phyloP scores from a whole-genome alignment of 2,113 vertebrate genomes.

The Notarius lentiginosus region DNA sequence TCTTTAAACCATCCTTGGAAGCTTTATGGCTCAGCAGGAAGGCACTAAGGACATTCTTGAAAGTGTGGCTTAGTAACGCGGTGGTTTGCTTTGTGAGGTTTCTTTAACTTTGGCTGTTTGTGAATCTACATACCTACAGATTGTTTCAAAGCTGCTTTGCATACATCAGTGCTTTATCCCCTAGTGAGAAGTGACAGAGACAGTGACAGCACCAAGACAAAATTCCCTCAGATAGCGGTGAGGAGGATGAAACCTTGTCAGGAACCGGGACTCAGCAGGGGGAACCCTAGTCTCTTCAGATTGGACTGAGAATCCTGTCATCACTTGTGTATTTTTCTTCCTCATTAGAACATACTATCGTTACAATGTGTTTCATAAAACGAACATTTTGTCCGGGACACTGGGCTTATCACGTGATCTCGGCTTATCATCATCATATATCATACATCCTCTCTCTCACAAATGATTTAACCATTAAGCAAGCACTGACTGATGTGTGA shows the following conservation, averaged over 20 bases:
- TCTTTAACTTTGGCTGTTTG: background rate
- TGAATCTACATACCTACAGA: background rate
- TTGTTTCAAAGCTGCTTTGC: background rate
- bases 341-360: background rate
- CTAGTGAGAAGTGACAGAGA: background rate
- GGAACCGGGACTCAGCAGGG: background rate
- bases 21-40: background rate
- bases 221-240: background rate
- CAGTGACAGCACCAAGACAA: background rate
- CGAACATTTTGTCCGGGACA: no score
- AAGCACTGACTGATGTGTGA: no score
- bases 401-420: no score
- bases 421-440: no score
- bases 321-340: background rate
- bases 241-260: background rate
- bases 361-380: no score
- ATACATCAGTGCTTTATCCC: conserved; percentile 7
- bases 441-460: no score
- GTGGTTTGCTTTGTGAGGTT: background rate
- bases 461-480: no score
- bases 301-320: background rate
- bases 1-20: background rate
- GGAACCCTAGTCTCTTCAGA: background rate
- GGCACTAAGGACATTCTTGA: background rate
- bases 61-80: background rate